These are phyloP conservation scores for Lacanobia wlatinum DNA, from an alignment of 2,888 invertebrate species.

Conservation along the genomic window DNA sequence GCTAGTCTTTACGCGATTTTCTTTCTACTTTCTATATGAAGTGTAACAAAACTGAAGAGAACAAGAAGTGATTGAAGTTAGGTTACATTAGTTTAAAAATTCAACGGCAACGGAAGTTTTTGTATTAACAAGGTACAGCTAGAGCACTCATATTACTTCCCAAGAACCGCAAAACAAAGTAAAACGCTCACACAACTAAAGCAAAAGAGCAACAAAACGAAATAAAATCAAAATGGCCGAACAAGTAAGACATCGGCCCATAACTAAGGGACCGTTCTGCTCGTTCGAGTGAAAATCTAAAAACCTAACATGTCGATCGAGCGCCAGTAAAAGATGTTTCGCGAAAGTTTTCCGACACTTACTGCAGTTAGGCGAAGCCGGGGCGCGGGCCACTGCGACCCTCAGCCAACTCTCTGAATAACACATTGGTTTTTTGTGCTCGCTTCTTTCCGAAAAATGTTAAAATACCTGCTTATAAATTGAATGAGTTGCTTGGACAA, in stretches of 20 bases:
- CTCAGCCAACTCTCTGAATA: constrained; percentile 42
- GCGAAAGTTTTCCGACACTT: constrained; percentile 83
- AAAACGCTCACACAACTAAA: constrained; percentile 37
- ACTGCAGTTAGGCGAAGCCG: constrained; percentile 77
- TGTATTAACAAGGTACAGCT: background rate
- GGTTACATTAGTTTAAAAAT: background rate
- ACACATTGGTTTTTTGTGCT: constrained; percentile 42
- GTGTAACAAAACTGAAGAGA: too few relatives aligned
- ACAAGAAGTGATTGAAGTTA: too few relatives aligned
- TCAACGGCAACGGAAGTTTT: background rate
- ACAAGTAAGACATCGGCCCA: constrained; percentile 75
- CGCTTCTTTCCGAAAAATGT: constrained; percentile 35
- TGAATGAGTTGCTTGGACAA: constrained; percentile 36
- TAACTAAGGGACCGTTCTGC: constrained; percentile 75
- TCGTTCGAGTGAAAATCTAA: constrained; percentile 78
- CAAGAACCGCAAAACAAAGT: constrained; percentile 30
- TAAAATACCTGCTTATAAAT: constrained; percentile 48
- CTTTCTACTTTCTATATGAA: too few relatives aligned
- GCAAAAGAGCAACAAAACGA: constrained; percentile 69
- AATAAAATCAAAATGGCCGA: constrained; percentile 74
- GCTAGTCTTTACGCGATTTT: too few relatives aligned
- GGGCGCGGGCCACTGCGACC: constrained; percentile 43
- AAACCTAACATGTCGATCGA: constrained; percentile 83
- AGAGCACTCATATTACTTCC: background rate
- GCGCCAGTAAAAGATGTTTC: constrained; percentile 81